Evolutionary conservation across 2,797 vertebrate genomes (phyloP), one percentile per base, ranked within the genome.

Genomic region (Halcyon smyrnensis): DNA sequence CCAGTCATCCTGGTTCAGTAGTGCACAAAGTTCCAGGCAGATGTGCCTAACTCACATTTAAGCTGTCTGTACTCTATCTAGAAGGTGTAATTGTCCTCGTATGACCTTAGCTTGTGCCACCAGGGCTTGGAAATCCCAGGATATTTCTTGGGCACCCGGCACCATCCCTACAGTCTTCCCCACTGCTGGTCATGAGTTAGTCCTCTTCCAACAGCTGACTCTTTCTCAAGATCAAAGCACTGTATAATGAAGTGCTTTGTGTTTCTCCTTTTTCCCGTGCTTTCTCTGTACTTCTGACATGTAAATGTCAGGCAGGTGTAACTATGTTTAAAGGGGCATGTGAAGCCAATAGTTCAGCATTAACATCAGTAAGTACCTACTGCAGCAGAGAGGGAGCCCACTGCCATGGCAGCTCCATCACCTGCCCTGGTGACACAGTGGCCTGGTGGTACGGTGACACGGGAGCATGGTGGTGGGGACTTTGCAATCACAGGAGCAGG

Each of bases 211-310:
- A 63, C 5, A 71, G 16, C 77, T 17, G 32, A 27, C 75, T 85
- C 63, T 92, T 96, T 51, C 95, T 93, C 60, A 32, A 51, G 48
- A 89, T 60, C 51, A 64, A 91, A 92, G 90, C 84, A 15, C 45
- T 34, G 77, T 12, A 50, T 89, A 88, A 91, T n/a, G 88, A 97
- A 54, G 39, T 68, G 57, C 65, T 86, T 78, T 60, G 84, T 46
- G 48, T 62, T 97, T 96, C 91, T 68, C 74, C 83, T 87, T 95
- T 93, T 81, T 93, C 96, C 92, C 64, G 93, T 86, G 64, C 54
- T 88, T 60, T 56, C 59, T 68, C 89, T 83, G 60, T 57, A 34
- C 56, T 82, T 93, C 93, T 97, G 96, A 96, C 97, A 93, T 25
- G 57, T 34, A 94, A 78, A 54, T 64, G 79, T 86, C 59, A 84